Conservation (phyloP, 2,113 vertebrate genomes). For the Aegithalos caudatus region DNA sequence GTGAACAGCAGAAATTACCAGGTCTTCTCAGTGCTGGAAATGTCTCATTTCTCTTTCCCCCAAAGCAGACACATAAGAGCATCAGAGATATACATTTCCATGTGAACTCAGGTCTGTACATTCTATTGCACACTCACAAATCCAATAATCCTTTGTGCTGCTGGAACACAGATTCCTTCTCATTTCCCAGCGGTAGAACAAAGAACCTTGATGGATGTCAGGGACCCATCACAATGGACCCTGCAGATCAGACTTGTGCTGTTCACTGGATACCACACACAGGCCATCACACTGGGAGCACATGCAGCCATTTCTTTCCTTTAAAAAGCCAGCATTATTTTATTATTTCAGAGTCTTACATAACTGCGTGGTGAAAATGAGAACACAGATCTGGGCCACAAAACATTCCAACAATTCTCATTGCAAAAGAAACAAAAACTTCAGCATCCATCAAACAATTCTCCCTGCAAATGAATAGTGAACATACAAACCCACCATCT, state of each 20-base stretch:
- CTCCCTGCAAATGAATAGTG: conserved; percentile 59
- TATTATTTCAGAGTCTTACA: conserved; percentile 40
- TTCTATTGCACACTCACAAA: background rate
- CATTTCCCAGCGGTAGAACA: background rate
- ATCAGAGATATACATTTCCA: background rate
- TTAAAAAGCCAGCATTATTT: conserved; percentile 13
- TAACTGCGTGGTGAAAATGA: conserved; percentile 55
- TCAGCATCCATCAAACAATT: conserved; percentile 58
- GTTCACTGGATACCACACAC: background rate
- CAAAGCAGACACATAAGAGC: background rate
- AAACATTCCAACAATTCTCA: conserved; percentile 48
- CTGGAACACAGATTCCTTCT: conserved; percentile 21
- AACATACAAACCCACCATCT: conserved; percentile 60
- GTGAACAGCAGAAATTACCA: background rate
- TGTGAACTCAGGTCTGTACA: background rate
- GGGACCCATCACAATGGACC: background rate
- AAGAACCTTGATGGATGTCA: conserved; percentile 2
- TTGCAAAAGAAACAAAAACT: conserved; percentile 59
- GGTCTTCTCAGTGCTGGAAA: background rate
- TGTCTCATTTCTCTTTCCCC: background rate
- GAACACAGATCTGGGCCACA: conserved; percentile 26
- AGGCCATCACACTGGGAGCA: background rate
- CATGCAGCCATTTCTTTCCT: conserved; percentile 26
- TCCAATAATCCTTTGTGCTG: background rate
- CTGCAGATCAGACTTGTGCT: background rate